Evolutionary conservation across 2,888 invertebrate species (phyloP).

Genomic region (Pegoplata infirma): DNA sequence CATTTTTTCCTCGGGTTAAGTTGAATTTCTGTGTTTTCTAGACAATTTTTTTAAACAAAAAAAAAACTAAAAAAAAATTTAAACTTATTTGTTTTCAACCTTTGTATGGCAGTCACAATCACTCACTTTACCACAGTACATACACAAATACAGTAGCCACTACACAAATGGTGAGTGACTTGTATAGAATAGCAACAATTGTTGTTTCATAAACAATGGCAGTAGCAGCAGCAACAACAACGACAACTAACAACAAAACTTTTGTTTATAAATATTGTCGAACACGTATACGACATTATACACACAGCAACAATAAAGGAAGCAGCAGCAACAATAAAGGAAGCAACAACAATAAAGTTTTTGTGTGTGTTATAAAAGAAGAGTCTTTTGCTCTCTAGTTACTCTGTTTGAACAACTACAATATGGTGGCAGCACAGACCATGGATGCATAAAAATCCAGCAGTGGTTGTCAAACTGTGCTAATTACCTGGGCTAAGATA

Average conservation of each 20-base stretch:
- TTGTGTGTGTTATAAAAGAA: no score
- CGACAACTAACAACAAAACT: neutral
- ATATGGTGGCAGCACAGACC: no score
- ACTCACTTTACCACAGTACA: neutral
- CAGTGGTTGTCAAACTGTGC: no score
- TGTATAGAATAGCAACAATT: neutral
- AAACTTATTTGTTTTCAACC: neutral
- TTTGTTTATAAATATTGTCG: slow-evolving; percentile 14
- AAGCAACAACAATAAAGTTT: no score
- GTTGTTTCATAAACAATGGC: neutral
- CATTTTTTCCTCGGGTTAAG: no score
- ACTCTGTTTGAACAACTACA: no score
- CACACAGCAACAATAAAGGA: neutral
- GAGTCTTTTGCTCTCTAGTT: no score
- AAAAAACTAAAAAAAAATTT: no score
- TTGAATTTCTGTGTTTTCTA: neutral
- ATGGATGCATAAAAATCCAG: no score
- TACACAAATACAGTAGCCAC: neutral
- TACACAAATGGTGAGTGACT: neutral
- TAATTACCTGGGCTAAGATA: no score
- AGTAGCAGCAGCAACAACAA: neutral
- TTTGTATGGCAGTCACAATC: neutral
- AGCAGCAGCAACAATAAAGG: no score
- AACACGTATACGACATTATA: slow-evolving; percentile 17
- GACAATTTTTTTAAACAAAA: neutral